Evolutionary conservation across 2,113 vertebrate genomes (phyloP).

Genomic region (Theristicus caerulescens): DNA sequence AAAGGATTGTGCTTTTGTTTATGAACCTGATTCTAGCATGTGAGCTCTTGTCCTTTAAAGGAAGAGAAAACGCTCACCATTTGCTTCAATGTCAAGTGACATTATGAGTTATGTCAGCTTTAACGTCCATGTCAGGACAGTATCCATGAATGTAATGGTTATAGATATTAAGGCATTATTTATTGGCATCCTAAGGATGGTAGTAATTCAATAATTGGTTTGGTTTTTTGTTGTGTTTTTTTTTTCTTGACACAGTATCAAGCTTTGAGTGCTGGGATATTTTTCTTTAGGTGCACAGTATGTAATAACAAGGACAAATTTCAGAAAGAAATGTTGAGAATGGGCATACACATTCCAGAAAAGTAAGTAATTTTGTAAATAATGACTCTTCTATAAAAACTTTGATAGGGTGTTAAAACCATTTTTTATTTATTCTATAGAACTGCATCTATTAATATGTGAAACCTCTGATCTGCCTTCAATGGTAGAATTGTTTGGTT

Average conservation of each 20-base stretch:
- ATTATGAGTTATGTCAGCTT: background rate
- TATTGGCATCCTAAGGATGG: background rate
- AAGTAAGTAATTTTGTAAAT: conserved; percentile 76
- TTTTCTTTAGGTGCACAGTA: conserved; percentile 95
- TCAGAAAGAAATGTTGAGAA: conserved; percentile 93
- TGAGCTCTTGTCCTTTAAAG: background rate
- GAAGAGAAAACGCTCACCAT: background rate
- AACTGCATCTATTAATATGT: background rate
- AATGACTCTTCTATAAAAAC: background rate
- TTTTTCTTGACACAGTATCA: conserved; percentile 79
- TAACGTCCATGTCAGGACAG: background rate
- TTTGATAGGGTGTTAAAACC: background rate
- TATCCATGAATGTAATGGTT: background rate
- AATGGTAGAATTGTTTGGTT: background rate
- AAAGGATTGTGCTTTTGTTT: background rate
- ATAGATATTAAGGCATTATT: background rate
- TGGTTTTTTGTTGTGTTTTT: background rate
- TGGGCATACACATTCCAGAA: conserved; percentile 97
- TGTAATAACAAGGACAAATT: conserved; percentile 93
- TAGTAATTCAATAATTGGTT: conserved; percentile 34
- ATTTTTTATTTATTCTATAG: background rate
- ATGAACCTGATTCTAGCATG: background rate
- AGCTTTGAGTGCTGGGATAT: conserved; percentile 92
- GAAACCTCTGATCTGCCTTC: background rate
- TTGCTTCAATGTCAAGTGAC: background rate